Conservation (phyloP, 2,797 vertebrate genomes). For the Eulemur mongoz region DNA sequence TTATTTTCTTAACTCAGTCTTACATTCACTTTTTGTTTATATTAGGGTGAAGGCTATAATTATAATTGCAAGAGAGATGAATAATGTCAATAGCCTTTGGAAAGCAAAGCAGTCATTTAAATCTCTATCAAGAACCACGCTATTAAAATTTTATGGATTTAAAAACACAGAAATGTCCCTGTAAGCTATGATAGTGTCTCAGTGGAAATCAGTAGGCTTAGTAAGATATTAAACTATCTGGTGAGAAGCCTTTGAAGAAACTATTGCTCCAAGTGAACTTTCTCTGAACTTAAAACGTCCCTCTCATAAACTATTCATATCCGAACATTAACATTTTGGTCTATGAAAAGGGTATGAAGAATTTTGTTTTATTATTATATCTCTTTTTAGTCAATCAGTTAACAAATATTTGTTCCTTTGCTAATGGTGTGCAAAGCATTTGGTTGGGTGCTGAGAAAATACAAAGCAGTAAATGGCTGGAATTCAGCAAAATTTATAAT, state of each 20-base stretch:
- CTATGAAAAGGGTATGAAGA: not conserved
- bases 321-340: not conserved
- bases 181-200: not conserved
- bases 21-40: not conserved
- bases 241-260: slow-evolving; percentile 13
- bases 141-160: slow-evolving; percentile 53
- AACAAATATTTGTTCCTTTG: slow-evolving; percentile 27
- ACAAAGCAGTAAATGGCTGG: not conserved
- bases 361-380: not conserved
- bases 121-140: not conserved
- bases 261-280: slow-evolving; percentile 19
- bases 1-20: not conserved
- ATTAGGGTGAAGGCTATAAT: not conserved
- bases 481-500: not conserved
- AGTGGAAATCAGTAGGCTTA: slow-evolving; percentile 31
- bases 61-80: slow-evolving; percentile 15
- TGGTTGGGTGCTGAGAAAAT: not conserved
- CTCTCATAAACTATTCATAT: not conserved
- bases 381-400: not conserved
- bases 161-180: slow-evolving; percentile 18
- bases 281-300: slow-evolving; percentile 17
- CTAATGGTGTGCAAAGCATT: not conserved
- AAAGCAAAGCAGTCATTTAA: slow-evolving; percentile 56
- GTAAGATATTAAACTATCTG: slow-evolving; percentile 25
- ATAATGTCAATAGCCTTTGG: slow-evolving; percentile 32